Evolutionary conservation across 2,888 invertebrate species (phyloP).

Genomic region (Disparrhopalites patrizii): DNA sequence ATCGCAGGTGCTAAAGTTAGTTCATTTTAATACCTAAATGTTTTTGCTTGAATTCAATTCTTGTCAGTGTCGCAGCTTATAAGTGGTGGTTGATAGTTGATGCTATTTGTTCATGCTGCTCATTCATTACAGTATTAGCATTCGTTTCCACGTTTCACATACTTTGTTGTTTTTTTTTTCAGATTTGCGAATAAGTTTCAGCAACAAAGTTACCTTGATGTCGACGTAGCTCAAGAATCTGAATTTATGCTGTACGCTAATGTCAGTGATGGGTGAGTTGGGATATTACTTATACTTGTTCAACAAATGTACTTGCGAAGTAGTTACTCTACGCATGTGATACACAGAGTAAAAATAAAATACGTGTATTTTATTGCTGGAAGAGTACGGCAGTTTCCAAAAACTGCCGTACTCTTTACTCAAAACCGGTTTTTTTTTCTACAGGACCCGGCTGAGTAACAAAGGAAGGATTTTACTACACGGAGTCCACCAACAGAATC

Average conservation of each 20-base stretch:
- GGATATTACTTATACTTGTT: too few relatives aligned
- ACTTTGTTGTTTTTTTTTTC: background rate
- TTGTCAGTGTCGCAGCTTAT: background rate
- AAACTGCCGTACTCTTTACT: too few relatives aligned
- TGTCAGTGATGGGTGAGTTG: slow-evolving; percentile 55
- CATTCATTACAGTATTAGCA: background rate
- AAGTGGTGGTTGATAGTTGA: background rate
- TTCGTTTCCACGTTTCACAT: background rate
- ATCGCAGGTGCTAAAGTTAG: slow-evolving; percentile 65
- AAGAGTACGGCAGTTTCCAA: too few relatives aligned
- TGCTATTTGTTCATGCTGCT: background rate
- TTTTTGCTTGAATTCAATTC: background rate
- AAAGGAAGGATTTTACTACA: slow-evolving; percentile 58
- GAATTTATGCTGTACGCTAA: slow-evolving; percentile 81
- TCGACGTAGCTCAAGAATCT: slow-evolving; percentile 69
- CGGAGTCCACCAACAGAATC: slow-evolving; percentile 55
- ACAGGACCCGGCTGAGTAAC: slow-evolving; percentile 53
- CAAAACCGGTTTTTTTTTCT: slow-evolving; percentile 51
- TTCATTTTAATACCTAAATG: slow-evolving; percentile 4
- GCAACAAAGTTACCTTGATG: slow-evolving; percentile 65
- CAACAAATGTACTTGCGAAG: too few relatives aligned
- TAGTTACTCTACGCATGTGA: too few relatives aligned
- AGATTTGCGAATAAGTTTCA: slow-evolving; percentile 63
- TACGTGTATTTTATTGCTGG: too few relatives aligned
- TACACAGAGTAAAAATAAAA: too few relatives aligned